Percentiles rank a stretch among this genome's conserved stretches.
phyloP scores from a whole-genome alignment of 2,797 vertebrate species.

The Poecile montanus region DNA sequence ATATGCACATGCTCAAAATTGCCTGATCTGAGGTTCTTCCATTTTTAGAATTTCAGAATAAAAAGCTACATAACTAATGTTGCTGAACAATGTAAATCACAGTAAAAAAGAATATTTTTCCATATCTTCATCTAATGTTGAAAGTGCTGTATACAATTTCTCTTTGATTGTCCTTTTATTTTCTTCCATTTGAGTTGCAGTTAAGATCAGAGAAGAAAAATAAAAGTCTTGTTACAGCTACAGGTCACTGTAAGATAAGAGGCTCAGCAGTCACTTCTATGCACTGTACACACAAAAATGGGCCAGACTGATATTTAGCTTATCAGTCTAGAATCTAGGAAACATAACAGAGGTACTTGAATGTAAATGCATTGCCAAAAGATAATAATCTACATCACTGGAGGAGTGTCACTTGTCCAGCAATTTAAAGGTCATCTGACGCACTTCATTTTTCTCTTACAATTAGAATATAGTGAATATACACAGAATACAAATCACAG shows the following conservation, averaged over 20 bases:
- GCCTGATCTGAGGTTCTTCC: background rate
- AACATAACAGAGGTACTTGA: slow-evolving; percentile 49
- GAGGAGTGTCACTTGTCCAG: slow-evolving; percentile 25
- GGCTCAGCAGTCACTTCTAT: slow-evolving; percentile 23
- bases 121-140: background rate
- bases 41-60: background rate
- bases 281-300: slow-evolving; percentile 11
- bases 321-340: slow-evolving; percentile 61
- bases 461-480: slow-evolving; percentile 28
- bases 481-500: background rate
- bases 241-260: slow-evolving; percentile 61
- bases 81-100: background rate
- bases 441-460: background rate
- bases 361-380: slow-evolving; percentile 60
- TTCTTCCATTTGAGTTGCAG: slow-evolving; percentile 22
- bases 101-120: background rate
- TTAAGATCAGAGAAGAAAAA: slow-evolving; percentile 19
- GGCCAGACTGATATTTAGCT: slow-evolving; percentile 43
- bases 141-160: background rate
- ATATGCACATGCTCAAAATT: background rate
- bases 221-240: slow-evolving; percentile 36
- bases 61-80: background rate
- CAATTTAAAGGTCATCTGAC: slow-evolving; percentile 65
- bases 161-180: background rate
- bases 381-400: slow-evolving; percentile 38